Conservation (phyloP, 1,140 invertebrate genomes). For the Zaprionus inermis region DNA sequence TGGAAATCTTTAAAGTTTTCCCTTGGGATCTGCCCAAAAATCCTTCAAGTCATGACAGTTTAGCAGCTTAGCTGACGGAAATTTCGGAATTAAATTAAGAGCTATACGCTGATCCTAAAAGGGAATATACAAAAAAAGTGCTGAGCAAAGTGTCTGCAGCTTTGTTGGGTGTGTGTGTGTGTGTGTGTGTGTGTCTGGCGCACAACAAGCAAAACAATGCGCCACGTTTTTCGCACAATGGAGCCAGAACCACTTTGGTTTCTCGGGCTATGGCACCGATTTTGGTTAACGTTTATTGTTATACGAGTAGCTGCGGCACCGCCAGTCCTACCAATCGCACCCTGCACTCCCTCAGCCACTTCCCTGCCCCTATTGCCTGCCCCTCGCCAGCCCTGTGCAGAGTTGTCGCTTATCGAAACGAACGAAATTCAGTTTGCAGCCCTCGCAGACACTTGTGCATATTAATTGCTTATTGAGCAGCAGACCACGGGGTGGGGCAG, state of each 20-base stretch:
- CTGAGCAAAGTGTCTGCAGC: not conserved
- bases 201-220: slow-evolving; percentile 68
- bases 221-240: slow-evolving; percentile 51
- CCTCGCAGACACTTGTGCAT: slow-evolving; percentile 76
- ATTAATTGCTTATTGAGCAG: slow-evolving; percentile 81
- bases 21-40: not conserved
- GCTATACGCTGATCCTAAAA: slow-evolving; percentile 37
- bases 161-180: not conserved
- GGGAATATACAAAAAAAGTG: slow-evolving; percentile 13
- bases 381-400: not conserved
- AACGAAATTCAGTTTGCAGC: slow-evolving; percentile 44
- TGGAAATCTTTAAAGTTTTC: not conserved
- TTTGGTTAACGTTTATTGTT: slow-evolving; percentile 50
- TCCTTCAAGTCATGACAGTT: not conserved
- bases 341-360: not conserved
- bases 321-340: not conserved
- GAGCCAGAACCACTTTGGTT: slow-evolving; percentile 28
- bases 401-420: slow-evolving; percentile 33
- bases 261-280: slow-evolving; percentile 34
- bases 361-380: not conserved
- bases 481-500: slow-evolving; percentile 21
- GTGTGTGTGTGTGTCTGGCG: slow-evolving; percentile 15
- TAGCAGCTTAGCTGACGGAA: not conserved
- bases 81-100: slow-evolving; percentile 52
- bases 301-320: slow-evolving; percentile 3